phyloP scores from a whole-genome alignment of 2,797 vertebrate genomes.

The Pseudomugil tenellus region DNA sequence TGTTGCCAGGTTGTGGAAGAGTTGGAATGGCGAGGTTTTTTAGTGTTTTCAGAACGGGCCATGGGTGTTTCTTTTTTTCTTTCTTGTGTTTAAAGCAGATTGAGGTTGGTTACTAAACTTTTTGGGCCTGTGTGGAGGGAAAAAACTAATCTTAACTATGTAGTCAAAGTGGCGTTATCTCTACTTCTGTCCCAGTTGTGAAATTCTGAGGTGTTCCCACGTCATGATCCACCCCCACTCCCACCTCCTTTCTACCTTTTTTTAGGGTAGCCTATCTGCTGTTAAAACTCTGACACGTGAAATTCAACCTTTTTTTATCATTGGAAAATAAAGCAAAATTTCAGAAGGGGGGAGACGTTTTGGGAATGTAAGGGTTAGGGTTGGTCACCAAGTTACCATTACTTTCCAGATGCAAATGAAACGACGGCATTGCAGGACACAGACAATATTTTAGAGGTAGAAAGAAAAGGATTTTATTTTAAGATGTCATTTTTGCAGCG shows the following conservation, averaged over 20 bases:
- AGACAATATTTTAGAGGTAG: conserved; percentile 13
- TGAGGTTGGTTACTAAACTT: conserved; percentile 48
- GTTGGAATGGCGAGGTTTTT: conserved; percentile 56
- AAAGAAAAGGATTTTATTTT: conserved; percentile 15
- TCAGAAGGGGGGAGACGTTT: conserved; percentile 20
- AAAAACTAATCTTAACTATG: conserved; percentile 24
- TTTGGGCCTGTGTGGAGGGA: conserved; percentile 25
- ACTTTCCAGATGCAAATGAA: conserved; percentile 32
- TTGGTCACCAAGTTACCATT: conserved; percentile 2
- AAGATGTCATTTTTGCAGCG: conserved; percentile 11
- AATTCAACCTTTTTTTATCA: not conserved
- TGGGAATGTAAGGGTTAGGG: not conserved
- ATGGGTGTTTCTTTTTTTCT: conserved; percentile 23
- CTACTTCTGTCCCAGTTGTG: not conserved
- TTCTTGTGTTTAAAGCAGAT: conserved; percentile 33
- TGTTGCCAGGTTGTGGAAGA: conserved; percentile 69
- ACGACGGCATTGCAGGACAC: conserved; percentile 16
- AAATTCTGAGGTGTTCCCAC: not conserved
- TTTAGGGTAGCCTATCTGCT: not conserved
- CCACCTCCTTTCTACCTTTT: not conserved
- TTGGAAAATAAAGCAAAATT: not conserved
- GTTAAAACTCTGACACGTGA: conserved; percentile 8
- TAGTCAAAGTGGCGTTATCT: not conserved
- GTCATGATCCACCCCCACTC: not conserved
- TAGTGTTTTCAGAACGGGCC: conserved; percentile 43